Conservation (phyloP, 2,113 vertebrate species). For the Xiphophorus hellerii region DNA sequence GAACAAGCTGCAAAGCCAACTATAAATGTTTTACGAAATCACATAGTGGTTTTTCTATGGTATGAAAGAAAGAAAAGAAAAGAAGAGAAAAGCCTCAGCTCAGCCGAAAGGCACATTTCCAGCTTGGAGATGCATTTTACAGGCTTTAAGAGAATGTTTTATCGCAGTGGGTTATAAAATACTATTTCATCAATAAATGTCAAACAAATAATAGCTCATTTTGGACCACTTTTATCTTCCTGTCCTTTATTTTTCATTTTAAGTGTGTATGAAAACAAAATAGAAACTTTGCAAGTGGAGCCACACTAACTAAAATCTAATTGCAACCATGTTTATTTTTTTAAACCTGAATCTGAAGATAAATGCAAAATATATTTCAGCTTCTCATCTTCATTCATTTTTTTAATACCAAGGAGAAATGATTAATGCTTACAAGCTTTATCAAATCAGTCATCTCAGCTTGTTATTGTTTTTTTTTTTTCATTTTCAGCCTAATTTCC, state of each 20-base stretch:
- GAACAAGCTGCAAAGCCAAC: slow-evolving; percentile 77
- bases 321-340: slow-evolving; percentile 25
- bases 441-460: slow-evolving; percentile 16
- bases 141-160: slow-evolving; percentile 41
- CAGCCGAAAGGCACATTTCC: slow-evolving; percentile 15
- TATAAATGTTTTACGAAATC: slow-evolving; percentile 74
- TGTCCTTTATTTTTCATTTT: slow-evolving; percentile 54
- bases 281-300: slow-evolving; percentile 22
- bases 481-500: slow-evolving; percentile 26
- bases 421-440: slow-evolving; percentile 2
- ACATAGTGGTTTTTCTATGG: slow-evolving; percentile 56
- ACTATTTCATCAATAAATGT: slow-evolving; percentile 39
- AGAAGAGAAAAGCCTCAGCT: slow-evolving; percentile 26
- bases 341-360: not conserved
- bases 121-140: slow-evolving; percentile 56
- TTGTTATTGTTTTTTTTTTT: slow-evolving; percentile 11
- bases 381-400: slow-evolving; percentile 2
- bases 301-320: slow-evolving; percentile 19
- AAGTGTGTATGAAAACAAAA: slow-evolving; percentile 17
- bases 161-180: slow-evolving; percentile 27
- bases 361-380: not conserved
- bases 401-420: not conserved
- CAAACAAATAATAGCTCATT: slow-evolving; percentile 38
- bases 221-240: slow-evolving; percentile 26
- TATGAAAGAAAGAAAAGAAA: slow-evolving; percentile 24